Conservation (phyloP, 1,140 invertebrate genomes). For the Prorops nasuta region DNA sequence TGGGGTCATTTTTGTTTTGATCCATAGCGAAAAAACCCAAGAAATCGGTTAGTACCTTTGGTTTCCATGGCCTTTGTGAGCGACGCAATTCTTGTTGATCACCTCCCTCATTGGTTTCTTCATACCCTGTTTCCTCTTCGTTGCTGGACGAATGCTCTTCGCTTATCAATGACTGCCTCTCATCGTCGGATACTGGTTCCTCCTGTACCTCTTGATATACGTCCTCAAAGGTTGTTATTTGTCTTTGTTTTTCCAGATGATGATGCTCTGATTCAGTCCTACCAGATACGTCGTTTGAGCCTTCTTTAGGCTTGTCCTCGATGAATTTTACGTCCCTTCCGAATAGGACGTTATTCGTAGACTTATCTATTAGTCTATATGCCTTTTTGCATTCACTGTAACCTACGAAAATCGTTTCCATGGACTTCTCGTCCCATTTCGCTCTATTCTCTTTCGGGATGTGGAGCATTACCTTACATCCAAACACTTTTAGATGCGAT, state of each 20-base stretch:
- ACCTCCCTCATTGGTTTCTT: background rate
- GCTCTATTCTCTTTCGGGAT: constrained; percentile 24
- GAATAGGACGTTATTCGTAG: constrained; percentile 10
- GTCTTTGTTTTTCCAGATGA: background rate
- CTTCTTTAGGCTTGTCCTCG: constrained; percentile 12
- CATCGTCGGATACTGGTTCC: background rate
- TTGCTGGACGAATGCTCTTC: too few species aligned
- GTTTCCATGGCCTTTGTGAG: constrained; percentile 21
- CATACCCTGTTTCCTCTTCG: background rate
- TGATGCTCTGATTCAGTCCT: background rate
- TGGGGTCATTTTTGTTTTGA: background rate
- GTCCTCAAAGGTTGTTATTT: background rate
- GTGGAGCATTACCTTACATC: constrained; percentile 42
- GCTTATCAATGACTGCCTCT: too few species aligned
- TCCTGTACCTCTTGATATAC: background rate
- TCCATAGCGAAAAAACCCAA: background rate
- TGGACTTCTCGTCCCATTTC: constrained; percentile 41
- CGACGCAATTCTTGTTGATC: background rate
- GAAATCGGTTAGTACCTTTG: background rate
- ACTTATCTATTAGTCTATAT: constrained; percentile 32
- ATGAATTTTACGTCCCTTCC: constrained; percentile 20
- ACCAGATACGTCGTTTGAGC: background rate
- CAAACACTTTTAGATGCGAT: constrained; percentile 45
- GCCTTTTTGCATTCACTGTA: constrained; percentile 41
- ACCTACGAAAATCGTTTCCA: constrained; percentile 43